Evolutionary conservation across 1,140 invertebrate species (phyloP).

Genomic region (Drosophila nikananu): DNA sequence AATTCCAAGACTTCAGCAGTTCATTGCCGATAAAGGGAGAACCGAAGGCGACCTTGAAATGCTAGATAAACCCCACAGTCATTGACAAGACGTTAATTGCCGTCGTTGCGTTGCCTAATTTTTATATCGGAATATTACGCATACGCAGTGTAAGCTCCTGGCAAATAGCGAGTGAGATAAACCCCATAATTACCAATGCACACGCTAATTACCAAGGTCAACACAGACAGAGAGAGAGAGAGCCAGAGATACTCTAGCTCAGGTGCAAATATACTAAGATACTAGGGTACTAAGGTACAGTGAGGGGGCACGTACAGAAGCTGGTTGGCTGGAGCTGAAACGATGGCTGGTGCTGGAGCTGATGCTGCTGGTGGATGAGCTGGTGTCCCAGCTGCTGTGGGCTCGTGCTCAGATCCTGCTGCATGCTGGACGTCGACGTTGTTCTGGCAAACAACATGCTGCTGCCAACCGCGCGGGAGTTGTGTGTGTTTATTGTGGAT

Average conservation of each 20-base stretch:
- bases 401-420: constrained; percentile 25
- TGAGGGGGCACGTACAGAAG: constrained; percentile 64
- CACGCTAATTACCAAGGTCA: constrained; percentile 67
- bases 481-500: constrained; percentile 1
- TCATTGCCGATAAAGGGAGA: constrained; percentile 14
- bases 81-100: constrained; percentile 64
- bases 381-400: constrained; percentile 24
- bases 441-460: constrained; percentile 77
- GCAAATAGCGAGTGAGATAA: constrained; percentile 60
- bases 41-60: constrained; percentile 43
- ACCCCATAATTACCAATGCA: constrained; percentile 42
- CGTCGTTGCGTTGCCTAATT: constrained; percentile 26
- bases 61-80: constrained; percentile 40
- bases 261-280: constrained; percentile 21
- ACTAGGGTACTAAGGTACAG: constrained; percentile 35
- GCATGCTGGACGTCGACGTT: constrained; percentile 48
- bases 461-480: constrained; percentile 38
- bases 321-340: constrained; percentile 47
- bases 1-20: constrained; percentile 26
- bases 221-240: constrained; percentile 2
- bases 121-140: constrained; percentile 54
- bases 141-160: constrained; percentile 60
- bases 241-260: neutral
- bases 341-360: constrained; percentile 26
- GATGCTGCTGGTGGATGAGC: constrained; percentile 33